phyloP scores from a whole-genome alignment of 2,888 invertebrate genomes.

The Eledona agricola region DNA sequence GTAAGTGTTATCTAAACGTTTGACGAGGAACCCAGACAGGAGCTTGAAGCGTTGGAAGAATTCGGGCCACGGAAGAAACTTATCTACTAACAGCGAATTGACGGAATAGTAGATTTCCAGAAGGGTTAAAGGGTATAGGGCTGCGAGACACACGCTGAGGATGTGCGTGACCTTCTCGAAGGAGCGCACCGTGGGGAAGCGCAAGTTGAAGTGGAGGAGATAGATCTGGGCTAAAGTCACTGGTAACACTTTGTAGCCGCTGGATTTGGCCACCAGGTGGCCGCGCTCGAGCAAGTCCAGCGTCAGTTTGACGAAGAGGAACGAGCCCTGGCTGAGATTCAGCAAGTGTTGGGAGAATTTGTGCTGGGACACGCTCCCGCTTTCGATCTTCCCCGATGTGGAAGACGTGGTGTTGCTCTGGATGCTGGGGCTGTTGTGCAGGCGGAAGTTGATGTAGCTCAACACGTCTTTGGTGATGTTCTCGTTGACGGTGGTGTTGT shows the following conservation, averaged over 20 bases:
- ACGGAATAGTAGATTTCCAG: conserved; percentile 94
- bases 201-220: conserved; percentile 88
- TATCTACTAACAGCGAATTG: conserved; percentile 82
- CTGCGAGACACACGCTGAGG: conserved; percentile 88
- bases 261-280: conserved; percentile 90
- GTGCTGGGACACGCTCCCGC: conserved; percentile 72
- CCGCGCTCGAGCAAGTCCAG: conserved; percentile 92
- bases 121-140: conserved; percentile 87
- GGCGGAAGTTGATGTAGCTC: conserved; percentile 86
- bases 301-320: conserved; percentile 90
- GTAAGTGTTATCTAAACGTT: conserved; percentile 90
- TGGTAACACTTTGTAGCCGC: conserved; percentile 92
- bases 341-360: conserved; percentile 89
- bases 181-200: conserved; percentile 88
- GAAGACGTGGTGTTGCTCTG: conserved; percentile 78
- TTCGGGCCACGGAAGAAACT: conserved; percentile 88
- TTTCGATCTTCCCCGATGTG: conserved; percentile 72
- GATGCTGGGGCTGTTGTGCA: conserved; percentile 82
- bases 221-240: conserved; percentile 90
- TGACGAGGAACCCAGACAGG: conserved; percentile 87
- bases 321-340: conserved; percentile 85
- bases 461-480: conserved; percentile 85
- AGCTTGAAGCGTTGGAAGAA: conserved; percentile 88
- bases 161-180: conserved; percentile 92
- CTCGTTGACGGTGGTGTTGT: conserved; percentile 77